phyloP scores from a whole-genome alignment of 2,113 vertebrate species.

The Empidonax traillii region DNA sequence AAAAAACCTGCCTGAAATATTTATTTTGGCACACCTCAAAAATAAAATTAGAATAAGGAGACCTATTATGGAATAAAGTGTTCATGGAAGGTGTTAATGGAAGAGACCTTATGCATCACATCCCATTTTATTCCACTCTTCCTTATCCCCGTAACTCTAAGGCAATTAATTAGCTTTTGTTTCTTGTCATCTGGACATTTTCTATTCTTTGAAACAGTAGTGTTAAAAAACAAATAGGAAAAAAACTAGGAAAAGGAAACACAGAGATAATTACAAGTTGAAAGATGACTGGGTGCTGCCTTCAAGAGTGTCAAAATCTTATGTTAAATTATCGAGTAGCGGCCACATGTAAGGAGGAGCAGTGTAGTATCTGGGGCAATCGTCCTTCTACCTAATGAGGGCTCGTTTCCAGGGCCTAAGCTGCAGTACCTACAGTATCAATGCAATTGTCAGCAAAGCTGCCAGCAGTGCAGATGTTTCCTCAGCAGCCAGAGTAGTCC shows the following conservation, averaged over 20 bases:
- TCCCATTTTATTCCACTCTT: not conserved
- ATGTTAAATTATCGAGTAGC: not conserved
- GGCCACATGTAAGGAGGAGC: not conserved
- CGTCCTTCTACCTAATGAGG: not conserved
- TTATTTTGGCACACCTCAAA: not conserved
- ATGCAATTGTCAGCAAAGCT: not conserved
- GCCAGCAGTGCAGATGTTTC: not conserved
- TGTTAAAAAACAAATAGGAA: not conserved
- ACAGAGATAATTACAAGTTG: not conserved
- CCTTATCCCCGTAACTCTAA: not conserved
- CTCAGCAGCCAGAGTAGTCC: not conserved
- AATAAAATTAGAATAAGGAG: not conserved
- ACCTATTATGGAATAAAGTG: not conserved
- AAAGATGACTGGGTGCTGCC: not conserved
- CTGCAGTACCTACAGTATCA: not conserved
- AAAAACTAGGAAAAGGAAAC: not conserved
- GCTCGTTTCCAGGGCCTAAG: not conserved
- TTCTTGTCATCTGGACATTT: not conserved
- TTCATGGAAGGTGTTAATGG: not conserved
- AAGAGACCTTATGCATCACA: not conserved
- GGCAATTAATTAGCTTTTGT: not conserved
- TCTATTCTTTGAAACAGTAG: not conserved
- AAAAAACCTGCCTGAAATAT: not conserved
- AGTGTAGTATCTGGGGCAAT: not conserved
- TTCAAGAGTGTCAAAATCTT: not conserved